Base-by-base conservation (phyloP, 2,888 invertebrate species). In the Psylliodes chrysocephalus region DNA sequence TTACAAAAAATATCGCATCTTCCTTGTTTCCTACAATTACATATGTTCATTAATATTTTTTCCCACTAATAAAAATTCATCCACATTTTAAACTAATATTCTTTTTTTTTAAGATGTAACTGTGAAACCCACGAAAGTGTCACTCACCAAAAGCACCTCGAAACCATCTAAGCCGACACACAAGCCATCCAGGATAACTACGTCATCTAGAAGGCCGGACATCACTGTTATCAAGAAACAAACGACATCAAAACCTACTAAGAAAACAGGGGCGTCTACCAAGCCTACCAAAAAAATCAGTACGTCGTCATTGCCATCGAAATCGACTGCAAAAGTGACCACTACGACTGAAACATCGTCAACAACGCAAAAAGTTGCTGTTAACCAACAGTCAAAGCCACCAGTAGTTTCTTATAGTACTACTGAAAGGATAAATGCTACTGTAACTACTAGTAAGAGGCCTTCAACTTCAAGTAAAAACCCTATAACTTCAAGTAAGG, bases 191-290 rank as follows among this genome's bases (percentile, higher is more conserved):
- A 55, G 70, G 14, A 14, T 54, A n/a, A 71, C 72, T 3, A 73
- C 75, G 22, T 76, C 70, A 17, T 17, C 54, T 10, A 67, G 68
- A 10, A 70, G 71, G 19, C 59, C 71, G 47, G 73, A 68, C 4
- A 35, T 56, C 38, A 68, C 44, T 81, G 82, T 72, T 3, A 81
- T 82, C 69, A 64, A 57, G 7, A 40, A 66, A 17, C 53, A 74
- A 74, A 60, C 75, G 52, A 73, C 69, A 7, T 22, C 68, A 28
- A 69, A 53, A 81, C 82, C 73, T 5, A 81, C 82, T 69, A 66
- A 56, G 19, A 67, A 22, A 35, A 19, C 57, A 1, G 53, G 57
- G 5, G 84, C 83, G 19, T 77, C 75, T 55, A 80, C 64, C 19
- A 62, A 57, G 44, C 66, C 67, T 35, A 68, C 61, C 8, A 72